Base-by-base conservation (phyloP, 1,140 invertebrate species). In the Eubasilissa regina region DNA sequence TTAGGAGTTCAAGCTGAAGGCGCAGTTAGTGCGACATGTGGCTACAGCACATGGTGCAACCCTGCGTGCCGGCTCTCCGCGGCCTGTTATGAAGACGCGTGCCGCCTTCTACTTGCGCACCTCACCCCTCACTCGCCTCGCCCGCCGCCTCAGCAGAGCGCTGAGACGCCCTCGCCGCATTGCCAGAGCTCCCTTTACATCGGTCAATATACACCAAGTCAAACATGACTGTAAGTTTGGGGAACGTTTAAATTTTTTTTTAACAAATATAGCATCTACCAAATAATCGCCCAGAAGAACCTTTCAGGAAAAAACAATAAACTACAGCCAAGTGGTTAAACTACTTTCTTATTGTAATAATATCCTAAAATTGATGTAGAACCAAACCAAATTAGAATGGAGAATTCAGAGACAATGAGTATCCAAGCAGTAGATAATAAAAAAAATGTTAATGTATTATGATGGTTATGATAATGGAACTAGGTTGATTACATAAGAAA, bases 81-180 rank as follows among this genome's bases (percentile, higher is more conserved):
- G 97, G 48, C 97, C 97, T 21, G 95, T 98, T 0, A 97, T 98
- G 96, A 98, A 98, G 89, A 98, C 97, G 53, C 92, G 97, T 84
- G 97, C 97, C 80, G 97, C 97, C 35, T 98, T 98, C 89, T 98
- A 97, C 90, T 90, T 99, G 83, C 93, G 95, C 84, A 97, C 95
- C 4, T 97, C 97, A 81, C 93, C 95, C 47, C 90, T 97, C 83
- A 97, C 97, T 55, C 92, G 96, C 81, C 92, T 98, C 17, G 96
- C 97, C 21, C 92, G 97, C 55, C 90, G 95, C 70, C 89, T 98
- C 60, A 97, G 96, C 86, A 92, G 94, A 74, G 93, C 94, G 78
- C 93, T 97, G 81, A 92, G 98, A 80, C 93, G 94, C 80, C 94
- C 95, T 9, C 88, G 95, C 47, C 96, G 97, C 88, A 94, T 95